A percentile compares a stretch with the other conserved stretches of the same genome.
Evolutionary conservation across 2,113 vertebrate genomes (phyloP).

Genomic region (Neotoma lepida): DNA sequence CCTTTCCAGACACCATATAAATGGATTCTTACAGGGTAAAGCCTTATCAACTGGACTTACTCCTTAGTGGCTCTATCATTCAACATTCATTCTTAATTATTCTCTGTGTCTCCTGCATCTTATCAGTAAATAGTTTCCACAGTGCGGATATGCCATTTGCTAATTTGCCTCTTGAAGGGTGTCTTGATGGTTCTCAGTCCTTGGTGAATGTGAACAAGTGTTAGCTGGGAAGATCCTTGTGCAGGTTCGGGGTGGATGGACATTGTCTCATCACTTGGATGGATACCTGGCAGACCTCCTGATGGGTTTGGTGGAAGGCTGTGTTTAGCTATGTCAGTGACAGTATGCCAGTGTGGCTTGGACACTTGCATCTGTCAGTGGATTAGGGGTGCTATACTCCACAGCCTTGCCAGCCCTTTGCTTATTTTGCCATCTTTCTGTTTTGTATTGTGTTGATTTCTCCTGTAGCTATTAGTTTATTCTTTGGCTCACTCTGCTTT

Average conservation of each 20-base stretch:
- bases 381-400: no score
- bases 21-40: background rate
- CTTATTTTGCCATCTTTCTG: background rate
- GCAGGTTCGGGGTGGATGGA: background rate
- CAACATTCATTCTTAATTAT: background rate
- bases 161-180: background rate
- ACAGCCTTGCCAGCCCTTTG: background rate
- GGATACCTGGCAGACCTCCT: background rate
- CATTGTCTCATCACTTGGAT: background rate
- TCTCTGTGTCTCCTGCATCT: background rate
- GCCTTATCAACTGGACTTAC: background rate
- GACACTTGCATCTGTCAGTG: no score
- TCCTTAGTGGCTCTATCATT: background rate
- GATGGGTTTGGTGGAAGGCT: background rate
- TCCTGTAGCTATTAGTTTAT: no score
- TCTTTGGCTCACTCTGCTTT: background rate
- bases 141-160: background rate
- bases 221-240: background rate
- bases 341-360: no score
- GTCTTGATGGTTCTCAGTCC: background rate
- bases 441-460: background rate
- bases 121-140: background rate
- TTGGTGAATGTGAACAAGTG: background rate
- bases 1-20: background rate
- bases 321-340: background rate